Base-by-base conservation (phyloP, 2,888 invertebrate genomes). In the Cephus rjabovi region DNA sequence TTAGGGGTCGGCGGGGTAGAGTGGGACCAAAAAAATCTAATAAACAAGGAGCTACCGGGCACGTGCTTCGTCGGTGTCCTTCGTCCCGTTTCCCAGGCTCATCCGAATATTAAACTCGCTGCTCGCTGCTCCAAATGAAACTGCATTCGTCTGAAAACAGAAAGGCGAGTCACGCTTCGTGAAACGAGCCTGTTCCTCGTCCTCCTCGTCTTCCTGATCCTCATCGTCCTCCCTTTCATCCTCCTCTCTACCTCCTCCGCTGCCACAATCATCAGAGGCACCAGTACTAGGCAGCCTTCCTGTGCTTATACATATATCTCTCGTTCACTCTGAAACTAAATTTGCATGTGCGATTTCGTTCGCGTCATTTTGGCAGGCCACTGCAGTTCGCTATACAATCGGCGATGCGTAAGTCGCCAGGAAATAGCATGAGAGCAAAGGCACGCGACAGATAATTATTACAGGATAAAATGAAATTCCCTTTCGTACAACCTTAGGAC, bases 101-200 rank as follows among this genome's bases (percentile, higher is more conserved):
- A 71, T 71, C 71, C 71, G 71, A 71, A 71, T 71, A 71, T 71
- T 71, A 71, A 71, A 71, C 71, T 71, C 71, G 71, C 30, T 12
- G 30, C 70, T 31, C 33, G 70, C 23, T 56, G 71, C 31, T 31
- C 71, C 12, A 71, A 71, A 71, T 71, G 71, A 71, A 71, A 71
- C 71, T 71, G 71, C 71, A 71, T 71, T 71, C 71, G 34, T 31
- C 71, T 71, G 34, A 71, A 71, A 34, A 71, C 71, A 71, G 71
- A 34, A 71, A 71, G 71, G 34, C 71, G 71, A 71, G 34, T 71
- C 71, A 34, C 34, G 71, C 56, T 56, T 56, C 23, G 34, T 3
- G 34, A 71, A 71, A 71, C 34, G 71, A 71, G 71, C 23, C 71
- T 56, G 23, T 23, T 23, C 56, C 56, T 23, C 40, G 6, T 40